Conservation (phyloP, 2,888 invertebrate species). For the Drosophila siamana region DNA sequence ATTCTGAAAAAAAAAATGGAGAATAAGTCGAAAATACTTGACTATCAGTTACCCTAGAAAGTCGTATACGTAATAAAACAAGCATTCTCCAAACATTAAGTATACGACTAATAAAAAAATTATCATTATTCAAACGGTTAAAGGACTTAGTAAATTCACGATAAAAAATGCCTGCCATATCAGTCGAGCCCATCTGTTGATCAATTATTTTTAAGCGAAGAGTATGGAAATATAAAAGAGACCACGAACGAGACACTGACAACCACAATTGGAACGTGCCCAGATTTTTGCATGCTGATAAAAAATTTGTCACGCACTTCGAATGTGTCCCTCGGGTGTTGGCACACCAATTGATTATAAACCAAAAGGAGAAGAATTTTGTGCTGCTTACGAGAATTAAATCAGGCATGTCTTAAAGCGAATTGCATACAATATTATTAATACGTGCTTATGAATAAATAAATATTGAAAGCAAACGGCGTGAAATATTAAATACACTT, state of each 20-base stretch:
- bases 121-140: too few relatives aligned
- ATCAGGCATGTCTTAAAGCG: background rate
- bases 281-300: slow-evolving; percentile 34
- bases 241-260: background rate
- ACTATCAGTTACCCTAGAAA: background rate
- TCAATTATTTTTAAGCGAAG: background rate
- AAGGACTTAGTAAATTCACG: too few relatives aligned
- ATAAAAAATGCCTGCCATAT: too few relatives aligned
- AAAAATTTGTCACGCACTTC: slow-evolving; percentile 57
- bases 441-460: background rate
- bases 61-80: background rate
- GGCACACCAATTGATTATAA: slow-evolving; percentile 54
- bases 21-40: background rate
- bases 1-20: background rate
- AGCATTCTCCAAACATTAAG: background rate
- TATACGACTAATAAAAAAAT: background rate
- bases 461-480: background rate
- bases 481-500: background rate
- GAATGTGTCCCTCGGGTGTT: slow-evolving; percentile 36
- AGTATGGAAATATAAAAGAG: slow-evolving; percentile 8
- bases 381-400: slow-evolving; percentile 12
- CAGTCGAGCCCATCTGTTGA: background rate
- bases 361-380: slow-evolving; percentile 23
- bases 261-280: slow-evolving; percentile 37
- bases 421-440: background rate